Evolutionary conservation across 1,140 invertebrate species (phyloP), one percentile per base, ranked within the genome.

Genomic region (Cephus cinctus): DNA sequence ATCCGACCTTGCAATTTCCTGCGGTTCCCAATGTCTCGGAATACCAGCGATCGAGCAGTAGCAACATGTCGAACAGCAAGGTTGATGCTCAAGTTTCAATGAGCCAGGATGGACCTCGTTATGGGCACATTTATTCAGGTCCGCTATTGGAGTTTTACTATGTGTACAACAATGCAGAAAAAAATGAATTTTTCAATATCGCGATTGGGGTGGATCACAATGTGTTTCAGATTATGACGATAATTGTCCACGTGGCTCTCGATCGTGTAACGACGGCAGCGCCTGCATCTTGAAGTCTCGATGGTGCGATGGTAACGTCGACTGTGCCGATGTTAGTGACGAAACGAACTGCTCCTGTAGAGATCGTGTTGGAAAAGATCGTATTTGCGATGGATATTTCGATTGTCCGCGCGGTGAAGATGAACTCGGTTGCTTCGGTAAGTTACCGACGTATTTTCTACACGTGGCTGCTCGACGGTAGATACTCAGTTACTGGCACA

Each of bases 281-380:
- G 69, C 63, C 3, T 95, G 92, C 56, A 75, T 94, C 2, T 51
- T 71, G 9, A 65, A 71, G 6, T 61, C 58, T 0, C 65, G 81
- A 21, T 84, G 85, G 79, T 95, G 92, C 62, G 83, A 95, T 65
- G 83, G 83, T 35, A 75, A 76, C 2, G 82, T 88, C 0, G 81
- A 96, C 59, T 96, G 92, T 68, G 58, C 70, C 9, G 92, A 95
- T 67, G 84, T 81, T 4, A 90, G 87, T 52, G 92, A 96, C 65
- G 92, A 96, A 74, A 71, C 72, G 0, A 77, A 76, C 34, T 94
- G 92, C 59, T 80, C 83, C 2, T 92, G 89, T 56, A 81, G 76
- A 45, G 67, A 82, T 16, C 80, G 88, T 19, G 77, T 92, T 12
- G 75, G 78, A 11, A 76, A 75, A 48, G 68, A 80, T 4, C 79